Evolutionary conservation across 2,888 invertebrate species (phyloP).

Genomic region (Gasteruption jaculator): DNA sequence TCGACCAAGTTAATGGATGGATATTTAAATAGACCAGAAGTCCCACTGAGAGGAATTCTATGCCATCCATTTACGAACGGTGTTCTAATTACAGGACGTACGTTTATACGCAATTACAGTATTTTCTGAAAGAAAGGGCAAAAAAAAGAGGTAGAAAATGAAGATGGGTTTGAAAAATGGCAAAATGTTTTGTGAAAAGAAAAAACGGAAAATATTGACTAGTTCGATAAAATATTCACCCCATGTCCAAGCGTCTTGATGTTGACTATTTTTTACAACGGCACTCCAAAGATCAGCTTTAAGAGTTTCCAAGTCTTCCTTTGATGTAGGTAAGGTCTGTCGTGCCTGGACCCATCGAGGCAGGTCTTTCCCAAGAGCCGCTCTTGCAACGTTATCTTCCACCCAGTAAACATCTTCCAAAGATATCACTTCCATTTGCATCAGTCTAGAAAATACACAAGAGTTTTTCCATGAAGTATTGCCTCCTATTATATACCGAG

Average conservation of each 20-base stretch:
- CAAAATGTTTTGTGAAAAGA: conserved; percentile 16
- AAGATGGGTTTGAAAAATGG: no score
- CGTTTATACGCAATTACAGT: no score
- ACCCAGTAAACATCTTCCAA: conserved; percentile 88
- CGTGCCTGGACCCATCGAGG: conserved; percentile 75
- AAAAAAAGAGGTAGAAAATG: no score
- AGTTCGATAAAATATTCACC: conserved; percentile 53
- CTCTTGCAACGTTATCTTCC: conserved; percentile 74
- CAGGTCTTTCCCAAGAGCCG: conserved; percentile 76
- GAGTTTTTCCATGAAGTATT: no score
- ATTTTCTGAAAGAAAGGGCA: no score
- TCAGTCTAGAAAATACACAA: no score
- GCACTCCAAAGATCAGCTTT: conserved; percentile 83
- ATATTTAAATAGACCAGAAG: no score
- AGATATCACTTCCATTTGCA: conserved; percentile 78
- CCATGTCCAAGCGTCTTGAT: conserved; percentile 89
- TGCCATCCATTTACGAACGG: no score
- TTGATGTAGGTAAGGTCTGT: conserved; percentile 77
- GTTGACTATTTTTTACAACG: conserved; percentile 79
- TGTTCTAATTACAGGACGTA: no score
- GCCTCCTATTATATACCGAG: no score
- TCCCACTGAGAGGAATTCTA: no score
- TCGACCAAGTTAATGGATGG: no score
- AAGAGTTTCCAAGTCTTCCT: conserved; percentile 70
- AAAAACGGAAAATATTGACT: background rate